Conservation (phyloP, 2,888 invertebrate species). For the Drosophila affinis region DNA sequence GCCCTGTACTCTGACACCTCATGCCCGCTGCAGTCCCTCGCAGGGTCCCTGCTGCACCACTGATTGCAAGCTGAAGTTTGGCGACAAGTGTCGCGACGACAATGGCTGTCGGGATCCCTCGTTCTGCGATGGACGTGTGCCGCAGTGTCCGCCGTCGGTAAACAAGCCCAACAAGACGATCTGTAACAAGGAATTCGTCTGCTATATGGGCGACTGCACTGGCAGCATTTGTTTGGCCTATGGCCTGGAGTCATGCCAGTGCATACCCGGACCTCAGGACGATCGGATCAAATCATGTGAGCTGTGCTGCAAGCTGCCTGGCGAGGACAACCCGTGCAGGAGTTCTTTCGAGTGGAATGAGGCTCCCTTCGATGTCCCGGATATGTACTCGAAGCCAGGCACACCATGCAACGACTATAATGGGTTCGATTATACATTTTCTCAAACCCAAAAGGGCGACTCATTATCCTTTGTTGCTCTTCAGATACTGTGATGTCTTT, state of each 20-base stretch:
- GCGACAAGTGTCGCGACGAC: slow-evolving; percentile 95
- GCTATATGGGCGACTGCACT: slow-evolving; percentile 97
- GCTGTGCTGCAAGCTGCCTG: slow-evolving; percentile 94
- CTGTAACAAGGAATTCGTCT: slow-evolving; percentile 98
- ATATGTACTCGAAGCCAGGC: slow-evolving; percentile 96
- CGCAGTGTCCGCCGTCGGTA: slow-evolving; percentile 95
- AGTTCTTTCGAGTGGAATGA: slow-evolving; percentile 96
- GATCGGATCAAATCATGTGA: slow-evolving; percentile 94
- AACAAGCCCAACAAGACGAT: slow-evolving; percentile 97
- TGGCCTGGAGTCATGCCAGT: slow-evolving; percentile 97
- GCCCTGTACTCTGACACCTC: slow-evolving; percentile 93
- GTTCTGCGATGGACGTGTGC: slow-evolving; percentile 94
- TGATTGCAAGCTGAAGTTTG: slow-evolving; percentile 92
- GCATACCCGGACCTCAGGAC: slow-evolving; percentile 91
- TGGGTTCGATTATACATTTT: slow-evolving; percentile 85
- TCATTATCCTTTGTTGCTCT: background rate
- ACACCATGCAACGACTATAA: slow-evolving; percentile 97
- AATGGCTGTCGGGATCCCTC: slow-evolving; percentile 97
- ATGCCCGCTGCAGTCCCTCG: slow-evolving; percentile 82
- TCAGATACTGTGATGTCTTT: slow-evolving; percentile 88
- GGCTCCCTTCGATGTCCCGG: slow-evolving; percentile 94
- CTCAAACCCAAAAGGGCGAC: background rate
- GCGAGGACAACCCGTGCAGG: slow-evolving; percentile 91
- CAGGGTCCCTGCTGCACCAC: slow-evolving; percentile 98
- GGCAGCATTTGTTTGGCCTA: slow-evolving; percentile 99